Percentiles rank a stretch among this genome's conserved stretches.
Evolutionary conservation across 2,888 invertebrate genomes (phyloP).

Genomic region (Pheosia tremula): DNA sequence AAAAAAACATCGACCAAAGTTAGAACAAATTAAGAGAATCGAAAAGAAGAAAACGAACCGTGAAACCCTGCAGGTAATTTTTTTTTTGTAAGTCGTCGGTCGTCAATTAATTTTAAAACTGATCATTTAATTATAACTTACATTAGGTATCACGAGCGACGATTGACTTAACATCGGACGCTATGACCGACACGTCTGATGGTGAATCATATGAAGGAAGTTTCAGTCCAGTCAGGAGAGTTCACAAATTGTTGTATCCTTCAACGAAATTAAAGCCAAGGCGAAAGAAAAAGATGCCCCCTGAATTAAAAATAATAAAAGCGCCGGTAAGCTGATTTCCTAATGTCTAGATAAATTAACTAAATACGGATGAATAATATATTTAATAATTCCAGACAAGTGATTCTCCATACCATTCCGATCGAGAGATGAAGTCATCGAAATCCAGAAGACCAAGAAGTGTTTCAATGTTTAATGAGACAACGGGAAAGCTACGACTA

Average conservation of each 20-base stretch:
- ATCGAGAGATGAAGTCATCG: conserved; percentile 66
- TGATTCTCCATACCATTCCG: conserved; percentile 78
- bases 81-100: background rate
- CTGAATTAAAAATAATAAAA: conserved; percentile 78
- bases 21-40: conserved; percentile 75
- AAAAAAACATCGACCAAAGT: conserved; percentile 63
- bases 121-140: conserved; percentile 2
- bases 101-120: background rate
- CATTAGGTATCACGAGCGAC: conserved; percentile 84
- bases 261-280: conserved; percentile 67
- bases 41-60: conserved; percentile 78
- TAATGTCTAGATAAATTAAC: background rate
- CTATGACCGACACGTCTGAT: conserved; percentile 87
- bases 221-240: conserved; percentile 73
- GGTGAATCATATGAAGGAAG: conserved; percentile 81
- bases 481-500: conserved; percentile 66
- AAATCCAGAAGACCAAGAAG: conserved; percentile 73
- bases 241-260: conserved; percentile 71
- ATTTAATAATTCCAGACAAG: conserved; percentile 62
- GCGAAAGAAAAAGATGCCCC: conserved; percentile 82
- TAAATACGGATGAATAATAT: background rate
- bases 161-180: conserved; percentile 87
- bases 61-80: conserved; percentile 83
- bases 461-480: conserved; percentile 76
- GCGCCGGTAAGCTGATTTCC: conserved; percentile 62